Evolutionary conservation across 2,113 vertebrate genomes (phyloP).

Genomic region (Sminthopsis crassicaudata): DNA sequence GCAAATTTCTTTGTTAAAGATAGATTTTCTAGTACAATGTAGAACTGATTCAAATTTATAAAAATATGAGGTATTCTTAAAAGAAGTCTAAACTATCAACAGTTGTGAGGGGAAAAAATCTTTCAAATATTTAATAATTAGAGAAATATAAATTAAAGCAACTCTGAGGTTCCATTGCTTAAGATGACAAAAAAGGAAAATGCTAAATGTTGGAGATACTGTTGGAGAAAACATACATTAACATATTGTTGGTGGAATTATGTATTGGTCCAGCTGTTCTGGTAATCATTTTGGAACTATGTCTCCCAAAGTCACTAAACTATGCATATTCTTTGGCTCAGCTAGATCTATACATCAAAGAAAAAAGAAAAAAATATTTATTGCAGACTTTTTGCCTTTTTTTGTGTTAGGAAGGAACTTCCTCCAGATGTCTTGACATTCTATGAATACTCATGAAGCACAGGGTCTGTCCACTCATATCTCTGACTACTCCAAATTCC

Average conservation of each 20-base stretch:
- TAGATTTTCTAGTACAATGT: background rate
- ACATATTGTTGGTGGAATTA: background rate
- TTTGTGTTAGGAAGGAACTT: background rate
- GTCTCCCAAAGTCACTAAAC: background rate
- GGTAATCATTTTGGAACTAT: background rate
- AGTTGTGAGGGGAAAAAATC: background rate
- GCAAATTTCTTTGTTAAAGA: background rate
- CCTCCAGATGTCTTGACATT: background rate
- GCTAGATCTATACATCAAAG: background rate
- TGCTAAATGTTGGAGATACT: background rate
- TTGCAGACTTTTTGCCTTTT: background rate
- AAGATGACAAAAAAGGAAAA: background rate
- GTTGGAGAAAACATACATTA: background rate
- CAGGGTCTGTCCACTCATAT: background rate
- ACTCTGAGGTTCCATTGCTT: background rate
- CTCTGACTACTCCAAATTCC: slow-evolving; percentile 47
- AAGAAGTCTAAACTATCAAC: background rate
- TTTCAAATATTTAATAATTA: background rate
- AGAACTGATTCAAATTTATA: background rate
- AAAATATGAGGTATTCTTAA: background rate
- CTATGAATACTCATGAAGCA: background rate
- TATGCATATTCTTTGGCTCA: background rate
- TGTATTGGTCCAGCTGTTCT: background rate
- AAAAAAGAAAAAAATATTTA: background rate
- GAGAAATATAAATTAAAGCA: background rate